Evolutionary conservation across 2,888 invertebrate genomes (phyloP).

Genomic region (Morpho achilles): DNA sequence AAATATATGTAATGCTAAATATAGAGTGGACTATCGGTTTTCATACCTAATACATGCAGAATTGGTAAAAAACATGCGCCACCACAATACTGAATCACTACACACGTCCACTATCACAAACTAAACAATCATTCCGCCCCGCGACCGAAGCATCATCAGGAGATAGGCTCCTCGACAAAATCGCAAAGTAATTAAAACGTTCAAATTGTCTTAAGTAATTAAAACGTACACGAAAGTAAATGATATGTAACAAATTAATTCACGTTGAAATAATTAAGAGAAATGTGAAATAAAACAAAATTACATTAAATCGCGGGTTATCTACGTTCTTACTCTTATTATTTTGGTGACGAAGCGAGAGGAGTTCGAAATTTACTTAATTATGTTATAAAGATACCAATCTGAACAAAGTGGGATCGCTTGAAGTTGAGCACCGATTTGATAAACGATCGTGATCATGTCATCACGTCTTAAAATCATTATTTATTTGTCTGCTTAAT

Average conservation of each 20-base stretch:
- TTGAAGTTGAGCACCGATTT: conserved; percentile 31
- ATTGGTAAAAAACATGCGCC: too few relatives aligned
- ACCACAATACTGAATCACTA: too few relatives aligned
- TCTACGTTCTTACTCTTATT: conserved; percentile 57
- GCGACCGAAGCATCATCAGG: too few relatives aligned
- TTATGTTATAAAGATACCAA: conserved; percentile 64
- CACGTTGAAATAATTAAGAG: conserved; percentile 49
- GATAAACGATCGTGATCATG: conserved; percentile 42
- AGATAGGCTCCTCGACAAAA: too few relatives aligned
- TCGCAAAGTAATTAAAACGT: too few relatives aligned
- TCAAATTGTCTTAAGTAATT: neutral
- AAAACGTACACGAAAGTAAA: conserved; percentile 2
- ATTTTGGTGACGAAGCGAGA: conserved; percentile 53
- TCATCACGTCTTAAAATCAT: conserved; percentile 26
- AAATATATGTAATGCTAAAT: too few relatives aligned
- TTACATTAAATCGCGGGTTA: conserved; percentile 58
- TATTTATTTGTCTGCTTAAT: conserved; percentile 13
- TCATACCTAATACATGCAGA: too few relatives aligned
- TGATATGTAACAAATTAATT: conserved; percentile 27
- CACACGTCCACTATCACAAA: too few relatives aligned
- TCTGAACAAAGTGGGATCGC: conserved; percentile 50
- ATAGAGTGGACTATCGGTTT: too few relatives aligned
- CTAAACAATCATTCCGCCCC: too few relatives aligned
- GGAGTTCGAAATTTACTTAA: conserved; percentile 65
- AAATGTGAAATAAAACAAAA: conserved; percentile 51